Percentiles rank a stretch among this genome's conserved stretches.
phyloP scores from a whole-genome alignment of 1,140 invertebrate genomes.

The Agrilus planipennis region DNA sequence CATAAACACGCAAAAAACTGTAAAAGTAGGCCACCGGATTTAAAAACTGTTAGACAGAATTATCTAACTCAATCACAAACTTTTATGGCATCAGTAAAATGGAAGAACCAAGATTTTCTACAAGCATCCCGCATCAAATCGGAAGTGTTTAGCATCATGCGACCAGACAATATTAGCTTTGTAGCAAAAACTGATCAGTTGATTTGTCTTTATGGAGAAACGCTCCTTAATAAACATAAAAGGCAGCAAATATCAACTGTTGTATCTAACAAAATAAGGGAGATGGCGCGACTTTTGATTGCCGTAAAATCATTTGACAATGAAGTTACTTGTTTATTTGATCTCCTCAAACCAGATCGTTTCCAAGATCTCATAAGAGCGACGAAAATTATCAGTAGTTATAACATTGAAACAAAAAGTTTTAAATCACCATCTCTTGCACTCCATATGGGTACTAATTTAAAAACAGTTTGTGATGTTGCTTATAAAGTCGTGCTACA shows the following conservation, averaged over 20 bases:
- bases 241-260: neutral
- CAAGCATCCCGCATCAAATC: constrained; percentile 10
- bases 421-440: constrained; percentile 17
- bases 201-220: constrained; percentile 16
- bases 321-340: constrained; percentile 6
- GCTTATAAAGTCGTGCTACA: constrained; percentile 6
- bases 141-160: constrained; percentile 16
- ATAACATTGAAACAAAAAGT: constrained; percentile 11
- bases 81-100: constrained; percentile 7
- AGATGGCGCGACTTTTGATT: neutral
- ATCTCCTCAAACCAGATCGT: constrained; percentile 8
- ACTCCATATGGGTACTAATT: constrained; percentile 9
- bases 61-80: constrained; percentile 6
- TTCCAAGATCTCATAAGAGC: constrained; percentile 8
- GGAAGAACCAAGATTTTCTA: neutral
- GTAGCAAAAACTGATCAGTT: constrained; percentile 15
- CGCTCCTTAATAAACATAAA: constrained; percentile 14
- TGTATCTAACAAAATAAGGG: constrained; percentile 1
- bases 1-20: constrained; percentile 14
- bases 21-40: constrained; percentile 6
- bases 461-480: constrained; percentile 11
- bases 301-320: constrained; percentile 3
- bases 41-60: constrained; percentile 4
- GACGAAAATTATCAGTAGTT: constrained; percentile 12
- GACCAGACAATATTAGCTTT: constrained; percentile 13